Base-by-base conservation (phyloP, 2,797 vertebrate species). In the Labeo calbasu region DNA sequence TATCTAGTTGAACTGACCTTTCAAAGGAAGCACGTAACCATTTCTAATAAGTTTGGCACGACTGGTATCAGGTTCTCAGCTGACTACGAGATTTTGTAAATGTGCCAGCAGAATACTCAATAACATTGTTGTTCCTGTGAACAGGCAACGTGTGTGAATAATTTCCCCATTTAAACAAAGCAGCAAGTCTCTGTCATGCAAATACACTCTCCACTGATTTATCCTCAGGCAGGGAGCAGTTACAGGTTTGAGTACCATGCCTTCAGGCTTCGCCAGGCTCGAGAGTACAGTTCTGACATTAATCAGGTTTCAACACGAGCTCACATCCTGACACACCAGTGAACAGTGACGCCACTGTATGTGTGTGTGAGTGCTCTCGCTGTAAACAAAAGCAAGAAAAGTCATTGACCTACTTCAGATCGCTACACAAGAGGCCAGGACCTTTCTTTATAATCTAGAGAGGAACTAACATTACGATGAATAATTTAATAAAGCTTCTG, bases 361-460 rank as follows among this genome's bases (percentile, higher is more conserved):
- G 78, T n/a, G 72, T 75, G 40, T 48, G 70, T 23, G 71, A 23
- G 28, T 15, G 40, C 69, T 69, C 81, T 71, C 48, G 57, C 53
- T 69, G 83, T 86, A 87, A 89, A 89, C 87, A 87, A 87, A 88
- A 82, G 57, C 81, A 72, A 25, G 46, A 63, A 61, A 68, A 71
- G 81, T 81, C 61, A 65, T 66, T 81, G 84, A 81, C 82, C 79
- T 82, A 88, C 73, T 86, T 88, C 57, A 85, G 25, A 66, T 83
- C 48, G 12, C 23, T 59, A n/a, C 51, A 81, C 50, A 70, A 84
- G 28, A 55, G 70, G 23, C 40, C 63, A 63, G 12, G 5, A 57
- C 46, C 32, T 82, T 63, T 55, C 28, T 69, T 68, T 77, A 70
- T 23, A 73, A 59, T 66, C 23, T 2, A 13, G 43, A 51, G 36